Evolutionary conservation across 2,797 vertebrate species (phyloP).

Genomic region (Cygnus olor): DNA sequence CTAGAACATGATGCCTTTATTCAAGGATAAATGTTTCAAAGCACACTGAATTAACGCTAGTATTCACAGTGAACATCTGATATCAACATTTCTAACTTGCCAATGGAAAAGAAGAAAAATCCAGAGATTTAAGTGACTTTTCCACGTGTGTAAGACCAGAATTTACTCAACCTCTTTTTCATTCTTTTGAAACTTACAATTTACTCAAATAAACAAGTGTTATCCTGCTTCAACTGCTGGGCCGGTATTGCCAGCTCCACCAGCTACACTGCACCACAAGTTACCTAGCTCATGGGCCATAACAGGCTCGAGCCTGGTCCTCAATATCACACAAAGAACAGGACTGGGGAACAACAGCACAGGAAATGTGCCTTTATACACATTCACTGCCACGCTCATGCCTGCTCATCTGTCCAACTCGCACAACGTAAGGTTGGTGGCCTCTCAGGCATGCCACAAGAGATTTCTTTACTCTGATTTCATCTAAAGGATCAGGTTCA

Average conservation of each 20-base stretch:
- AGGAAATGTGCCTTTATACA: accelerated
- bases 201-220: not conserved
- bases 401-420: not conserved
- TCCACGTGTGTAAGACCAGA: not conserved
- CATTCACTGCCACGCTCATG: not conserved
- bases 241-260: not conserved
- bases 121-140: not conserved
- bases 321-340: not conserved
- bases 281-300: accelerated
- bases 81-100: not conserved
- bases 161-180: not conserved
- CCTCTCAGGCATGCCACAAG: not conserved
- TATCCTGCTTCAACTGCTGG: not conserved
- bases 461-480: not conserved
- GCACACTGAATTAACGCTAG: not conserved
- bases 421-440: not conserved
- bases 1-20: not conserved
- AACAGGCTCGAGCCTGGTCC: not conserved
- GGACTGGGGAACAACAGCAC: not conserved
- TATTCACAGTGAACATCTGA: not conserved
- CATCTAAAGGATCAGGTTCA: not conserved
- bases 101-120: not conserved
- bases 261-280: not conserved
- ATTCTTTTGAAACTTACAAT: not conserved
- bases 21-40: not conserved